phyloP scores from a whole-genome alignment of 2,797 vertebrate species.

The Lindbergichthys nudifrons region DNA sequence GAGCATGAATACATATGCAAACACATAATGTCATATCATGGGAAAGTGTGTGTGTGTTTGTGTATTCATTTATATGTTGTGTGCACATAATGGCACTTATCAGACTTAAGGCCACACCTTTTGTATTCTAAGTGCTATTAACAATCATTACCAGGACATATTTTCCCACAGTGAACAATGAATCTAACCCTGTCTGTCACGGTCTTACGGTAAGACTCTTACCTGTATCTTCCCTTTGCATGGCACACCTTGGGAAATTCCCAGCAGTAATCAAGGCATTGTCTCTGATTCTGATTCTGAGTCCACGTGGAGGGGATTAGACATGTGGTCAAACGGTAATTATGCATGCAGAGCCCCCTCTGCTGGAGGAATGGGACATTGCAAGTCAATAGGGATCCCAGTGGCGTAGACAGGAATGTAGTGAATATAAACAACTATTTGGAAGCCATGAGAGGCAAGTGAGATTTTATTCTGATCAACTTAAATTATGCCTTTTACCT shows the following conservation, averaged over 20 bases:
- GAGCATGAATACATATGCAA: neutral
- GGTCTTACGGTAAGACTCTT: neutral
- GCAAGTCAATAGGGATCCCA: neutral
- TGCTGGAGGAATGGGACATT: constrained; percentile 50
- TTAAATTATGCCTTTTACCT: too few relatives aligned
- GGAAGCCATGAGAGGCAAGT: too few relatives aligned
- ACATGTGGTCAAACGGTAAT: constrained; percentile 8
- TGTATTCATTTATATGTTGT: neutral
- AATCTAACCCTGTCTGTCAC: neutral
- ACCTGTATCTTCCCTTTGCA: neutral
- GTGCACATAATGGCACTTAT: neutral
- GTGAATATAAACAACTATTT: neutral
- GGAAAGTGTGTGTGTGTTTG: constrained; percentile 3
- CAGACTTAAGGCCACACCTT: neutral
- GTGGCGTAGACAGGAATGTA: neutral
- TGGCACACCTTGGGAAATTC: constrained; percentile 52
- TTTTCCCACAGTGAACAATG: neutral
- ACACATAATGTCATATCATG: neutral
- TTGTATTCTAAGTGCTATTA: neutral
- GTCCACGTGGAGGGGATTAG: constrained; percentile 12
- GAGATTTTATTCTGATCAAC: too few relatives aligned
- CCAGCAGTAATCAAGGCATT: neutral
- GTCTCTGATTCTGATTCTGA: neutral
- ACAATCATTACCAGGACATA: neutral
- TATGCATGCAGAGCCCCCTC: constrained; percentile 54